Base-by-base conservation (phyloP, 1,140 invertebrate genomes). In the Pseudomyrmex flavicornis region DNA sequence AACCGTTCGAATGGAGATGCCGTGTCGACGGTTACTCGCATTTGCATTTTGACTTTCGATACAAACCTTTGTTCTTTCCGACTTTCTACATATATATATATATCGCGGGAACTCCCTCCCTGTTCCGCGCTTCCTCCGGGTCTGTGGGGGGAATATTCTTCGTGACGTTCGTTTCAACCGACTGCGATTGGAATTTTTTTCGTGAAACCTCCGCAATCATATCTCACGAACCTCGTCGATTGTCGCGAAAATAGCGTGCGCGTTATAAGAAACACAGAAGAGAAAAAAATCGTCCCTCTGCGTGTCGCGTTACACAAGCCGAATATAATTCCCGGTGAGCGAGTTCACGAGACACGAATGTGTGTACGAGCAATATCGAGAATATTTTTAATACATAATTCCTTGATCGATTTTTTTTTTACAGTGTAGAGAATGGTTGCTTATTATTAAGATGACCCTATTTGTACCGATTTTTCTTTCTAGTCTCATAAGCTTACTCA, bases 11-110 rank as follows among this genome's bases (percentile, higher is more conserved):
- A 90, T 90, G 88, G 89, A 90, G 89, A 90, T 90, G 72, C 89
- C 89, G 77, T 90, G 89, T 90, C 85, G 89, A 90, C 85, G 35
- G 89, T 90, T 90, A 90, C 87, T 90, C 89, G 77, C 89, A 88
- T 90, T 90, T 90, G 88, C 88, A 90, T 90, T 90, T 86, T 74
- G 89, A 90, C 88, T 90, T 89, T 90, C 88, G 88, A 90, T 90
- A 90, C 88, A 88, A 90, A 90, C 86, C 84, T 85, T 87, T 88
- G 84, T 90, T 87, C 80, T 82, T 83, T 65, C 35, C 46, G 52
- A 76, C 26, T 80, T 35, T 46, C 61, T 54, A 12, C 4, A 26
- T 26, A 26, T 3, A 26, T 26, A 26, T 26, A 26, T 48, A 52
- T 70, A 52, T 50, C 48, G 46, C 46, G 13, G 15, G 4, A 13